phyloP scores from a whole-genome alignment of 2,888 invertebrate species.

The Peribatodes rhomboidaria region DNA sequence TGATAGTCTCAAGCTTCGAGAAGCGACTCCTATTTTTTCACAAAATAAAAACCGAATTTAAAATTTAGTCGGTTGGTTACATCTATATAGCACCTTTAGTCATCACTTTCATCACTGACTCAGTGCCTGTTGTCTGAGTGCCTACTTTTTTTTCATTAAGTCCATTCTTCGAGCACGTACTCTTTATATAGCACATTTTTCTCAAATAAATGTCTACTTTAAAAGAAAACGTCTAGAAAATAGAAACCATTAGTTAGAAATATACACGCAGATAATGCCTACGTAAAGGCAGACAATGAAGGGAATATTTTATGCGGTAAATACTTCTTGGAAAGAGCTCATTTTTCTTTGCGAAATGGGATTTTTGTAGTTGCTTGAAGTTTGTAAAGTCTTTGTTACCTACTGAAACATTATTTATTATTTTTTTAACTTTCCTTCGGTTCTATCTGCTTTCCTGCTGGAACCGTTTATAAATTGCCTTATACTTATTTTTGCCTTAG shows the following conservation, averaged over 20 bases:
- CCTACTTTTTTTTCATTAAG: constrained; percentile 21
- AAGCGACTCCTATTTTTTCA: no score
- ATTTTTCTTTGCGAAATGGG: not conserved
- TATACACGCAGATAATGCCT: not conserved
- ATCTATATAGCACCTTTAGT: not conserved
- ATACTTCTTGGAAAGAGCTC: not conserved
- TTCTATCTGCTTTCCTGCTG: no score
- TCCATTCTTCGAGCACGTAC: constrained; percentile 10
- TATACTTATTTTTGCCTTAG: no score
- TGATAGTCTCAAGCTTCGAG: no score
- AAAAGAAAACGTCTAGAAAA: constrained; percentile 14
- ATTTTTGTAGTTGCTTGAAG: not conserved
- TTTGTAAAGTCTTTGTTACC: not conserved
- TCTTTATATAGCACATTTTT: constrained; percentile 16
- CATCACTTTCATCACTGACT: not conserved
- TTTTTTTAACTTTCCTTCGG: no score
- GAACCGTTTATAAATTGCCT: no score
- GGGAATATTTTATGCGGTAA: not conserved
- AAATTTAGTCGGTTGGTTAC: not conserved
- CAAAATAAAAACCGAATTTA: not conserved
- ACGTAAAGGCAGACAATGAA: constrained; percentile 1
- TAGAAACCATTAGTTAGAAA: constrained; percentile 4
- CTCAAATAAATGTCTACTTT: constrained; percentile 15
- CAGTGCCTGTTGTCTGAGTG: constrained; percentile 1
- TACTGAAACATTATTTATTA: not conserved